Conservation (phyloP, 2,113 vertebrate species). For the Upupa epops region DNA sequence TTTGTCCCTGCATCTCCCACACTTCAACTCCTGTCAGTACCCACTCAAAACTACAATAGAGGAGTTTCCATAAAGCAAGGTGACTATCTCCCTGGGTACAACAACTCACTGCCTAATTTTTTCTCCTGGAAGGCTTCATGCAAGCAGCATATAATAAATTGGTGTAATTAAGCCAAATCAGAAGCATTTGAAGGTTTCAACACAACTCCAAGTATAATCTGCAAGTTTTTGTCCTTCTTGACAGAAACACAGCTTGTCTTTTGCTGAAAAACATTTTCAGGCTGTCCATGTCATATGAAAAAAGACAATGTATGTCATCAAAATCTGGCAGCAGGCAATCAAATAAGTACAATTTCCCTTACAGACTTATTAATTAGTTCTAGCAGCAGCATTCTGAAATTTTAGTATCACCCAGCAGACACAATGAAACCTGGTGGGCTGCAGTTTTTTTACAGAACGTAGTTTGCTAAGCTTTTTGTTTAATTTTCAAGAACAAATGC, state of each 20-base stretch:
- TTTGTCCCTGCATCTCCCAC: neutral
- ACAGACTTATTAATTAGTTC: neutral
- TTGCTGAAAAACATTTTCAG: neutral
- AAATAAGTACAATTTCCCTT: neutral
- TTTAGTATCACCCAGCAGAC: neutral
- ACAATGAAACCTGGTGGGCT: neutral
- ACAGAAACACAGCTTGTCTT: neutral
- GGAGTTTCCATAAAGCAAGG: neutral
- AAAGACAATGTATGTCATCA: neutral
- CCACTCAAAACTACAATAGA: neutral
- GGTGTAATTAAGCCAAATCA: neutral
- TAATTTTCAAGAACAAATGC: neutral
- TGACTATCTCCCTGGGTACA: neutral
- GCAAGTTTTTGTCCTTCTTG: neutral
- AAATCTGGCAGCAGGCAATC: neutral
- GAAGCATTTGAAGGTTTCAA: neutral
- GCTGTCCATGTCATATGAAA: neutral
- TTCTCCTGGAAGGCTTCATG: neutral
- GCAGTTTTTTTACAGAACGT: neutral
- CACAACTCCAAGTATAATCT: neutral
- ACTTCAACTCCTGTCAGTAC: neutral
- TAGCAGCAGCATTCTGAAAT: neutral
- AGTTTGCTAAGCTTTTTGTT: neutral
- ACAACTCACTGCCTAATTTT: neutral
- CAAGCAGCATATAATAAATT: neutral